Evolutionary conservation across 64 coral and sea anemone species (phyloP).

Genomic region (Montipora cactus): DNA sequence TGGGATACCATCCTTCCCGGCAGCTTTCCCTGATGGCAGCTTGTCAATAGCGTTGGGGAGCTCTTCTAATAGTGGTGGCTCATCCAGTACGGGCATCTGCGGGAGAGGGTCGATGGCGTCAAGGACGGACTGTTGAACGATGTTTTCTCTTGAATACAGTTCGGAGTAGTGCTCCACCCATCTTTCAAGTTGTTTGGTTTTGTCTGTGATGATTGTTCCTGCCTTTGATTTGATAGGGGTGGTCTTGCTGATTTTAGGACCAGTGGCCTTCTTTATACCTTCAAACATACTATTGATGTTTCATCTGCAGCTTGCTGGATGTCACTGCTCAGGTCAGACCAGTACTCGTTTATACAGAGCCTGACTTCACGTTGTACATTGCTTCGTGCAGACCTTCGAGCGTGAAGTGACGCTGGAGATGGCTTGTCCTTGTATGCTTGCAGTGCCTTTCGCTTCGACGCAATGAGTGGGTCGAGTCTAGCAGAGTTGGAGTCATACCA

Average conservation of each 20-base stretch:
- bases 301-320: constrained; percentile 41
- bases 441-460: constrained; percentile 23
- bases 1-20: no score
- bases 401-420: constrained; percentile 5
- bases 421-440: neutral
- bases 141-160: neutral
- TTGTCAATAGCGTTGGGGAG: no score
- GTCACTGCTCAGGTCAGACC: constrained; percentile 7
- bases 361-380: constrained; percentile 15
- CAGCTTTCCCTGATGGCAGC: no score
- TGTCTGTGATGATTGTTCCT: neutral
- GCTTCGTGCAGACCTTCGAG: constrained; percentile 14
- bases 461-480: constrained; percentile 28
- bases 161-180: neutral
- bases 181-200: constrained; percentile 1
- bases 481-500: constrained; percentile 13
- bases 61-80: neutral
- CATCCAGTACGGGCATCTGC: neutral
- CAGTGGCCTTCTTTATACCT: neutral
- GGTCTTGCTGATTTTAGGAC: no score
- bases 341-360: constrained; percentile 53
- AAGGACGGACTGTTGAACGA: neutral
- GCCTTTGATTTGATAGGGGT: no score
- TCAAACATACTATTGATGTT: constrained; percentile 63
- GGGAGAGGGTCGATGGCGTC: neutral